Percentiles rank a stretch among this genome's conserved stretches.
Evolutionary conservation across 2,797 vertebrate genomes (phyloP).

Genomic region (Microctenopoma steveboyesi): DNA sequence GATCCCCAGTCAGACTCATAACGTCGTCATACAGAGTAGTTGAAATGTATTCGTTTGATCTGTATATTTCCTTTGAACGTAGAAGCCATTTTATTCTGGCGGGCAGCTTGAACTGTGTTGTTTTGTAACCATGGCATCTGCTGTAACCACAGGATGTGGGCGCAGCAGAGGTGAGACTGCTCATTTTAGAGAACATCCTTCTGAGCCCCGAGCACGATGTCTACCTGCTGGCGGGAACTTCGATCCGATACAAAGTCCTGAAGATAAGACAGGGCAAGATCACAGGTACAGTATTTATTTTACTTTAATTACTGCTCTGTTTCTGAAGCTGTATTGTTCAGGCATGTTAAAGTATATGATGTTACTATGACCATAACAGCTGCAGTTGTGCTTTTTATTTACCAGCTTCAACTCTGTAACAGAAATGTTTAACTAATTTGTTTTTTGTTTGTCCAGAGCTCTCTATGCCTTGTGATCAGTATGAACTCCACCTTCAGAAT

Average conservation of each 20-base stretch:
- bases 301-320: neutral
- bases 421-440: constrained; percentile 10
- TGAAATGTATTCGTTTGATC: neutral
- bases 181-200: constrained; percentile 97
- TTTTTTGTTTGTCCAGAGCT: constrained; percentile 83
- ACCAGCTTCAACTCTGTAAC: constrained; percentile 1
- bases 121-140: constrained; percentile 53
- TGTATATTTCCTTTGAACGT: neutral
- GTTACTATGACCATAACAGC: neutral
- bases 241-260: constrained; percentile 91
- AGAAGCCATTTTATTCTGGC: constrained; percentile 1
- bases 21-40: neutral
- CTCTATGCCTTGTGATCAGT: constrained; percentile 95
- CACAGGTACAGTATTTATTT: constrained; percentile 81
- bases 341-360: neutral
- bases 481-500: constrained; percentile 93
- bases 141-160: constrained; percentile 87
- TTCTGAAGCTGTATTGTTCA: neutral
- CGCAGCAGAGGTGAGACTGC: constrained; percentile 91
- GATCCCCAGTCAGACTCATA: no score
- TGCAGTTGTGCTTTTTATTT: neutral
- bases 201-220: constrained; percentile 91
- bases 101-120: constrained; percentile 41
- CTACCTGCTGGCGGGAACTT: constrained; percentile 92
- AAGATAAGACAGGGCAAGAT: constrained; percentile 95